Conservation (phyloP, 2,797 vertebrate genomes). For the Channallabes apus region DNA sequence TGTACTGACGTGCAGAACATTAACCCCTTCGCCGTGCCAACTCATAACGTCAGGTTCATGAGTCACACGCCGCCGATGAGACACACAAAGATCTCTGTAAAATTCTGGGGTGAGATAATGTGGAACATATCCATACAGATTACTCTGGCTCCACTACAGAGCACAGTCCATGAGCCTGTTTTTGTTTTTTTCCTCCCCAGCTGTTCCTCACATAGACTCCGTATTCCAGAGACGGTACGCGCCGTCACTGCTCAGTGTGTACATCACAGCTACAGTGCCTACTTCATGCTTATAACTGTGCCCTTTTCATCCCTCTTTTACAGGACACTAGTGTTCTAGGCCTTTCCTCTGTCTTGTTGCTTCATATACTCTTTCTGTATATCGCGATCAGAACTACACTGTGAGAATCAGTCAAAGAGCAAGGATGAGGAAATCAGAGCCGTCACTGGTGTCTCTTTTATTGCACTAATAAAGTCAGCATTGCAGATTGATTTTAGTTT, state of each 20-base stretch:
- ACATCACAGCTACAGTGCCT: conserved; percentile 34
- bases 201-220: conserved; percentile 6
- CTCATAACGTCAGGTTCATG: conserved; percentile 28
- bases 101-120: conserved; percentile 40
- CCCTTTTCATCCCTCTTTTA: conserved; percentile 2
- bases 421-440: background rate
- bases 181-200: background rate
- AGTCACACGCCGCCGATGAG: conserved; percentile 28
- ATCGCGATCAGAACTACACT: background rate
- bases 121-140: conserved; percentile 24
- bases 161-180: conserved; percentile 6
- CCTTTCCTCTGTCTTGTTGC: background rate
- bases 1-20: background rate
- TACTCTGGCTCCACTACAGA: conserved; percentile 17
- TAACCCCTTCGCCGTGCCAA: background rate
- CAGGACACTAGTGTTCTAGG: conserved; percentile 25
- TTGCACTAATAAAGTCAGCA: conserved; percentile 17
- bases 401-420: background rate
- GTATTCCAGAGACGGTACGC: conserved; percentile 27
- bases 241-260: conserved; percentile 35
- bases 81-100: conserved; percentile 39
- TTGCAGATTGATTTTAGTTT: conserved; percentile 22
- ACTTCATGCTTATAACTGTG: conserved; percentile 10
- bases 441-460: conserved; percentile 22
- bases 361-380: background rate